phyloP scores from a whole-genome alignment of 2,888 invertebrate species.

The Mermis nigrescens region DNA sequence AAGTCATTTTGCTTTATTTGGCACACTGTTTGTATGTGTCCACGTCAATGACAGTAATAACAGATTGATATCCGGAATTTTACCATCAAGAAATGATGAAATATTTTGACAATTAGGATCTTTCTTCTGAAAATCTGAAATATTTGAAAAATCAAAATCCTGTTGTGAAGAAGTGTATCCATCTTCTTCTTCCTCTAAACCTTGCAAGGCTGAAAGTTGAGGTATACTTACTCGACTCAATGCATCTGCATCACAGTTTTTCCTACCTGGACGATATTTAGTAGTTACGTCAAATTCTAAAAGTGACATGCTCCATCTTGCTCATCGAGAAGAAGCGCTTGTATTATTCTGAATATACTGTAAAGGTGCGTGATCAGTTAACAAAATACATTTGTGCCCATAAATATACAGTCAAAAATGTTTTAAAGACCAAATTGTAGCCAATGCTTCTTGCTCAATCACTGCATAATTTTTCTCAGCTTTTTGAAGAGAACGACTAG shows the following conservation, averaged over 20 bases:
- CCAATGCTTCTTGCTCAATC: slow-evolving; percentile 19
- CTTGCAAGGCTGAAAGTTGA: background rate
- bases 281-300: slow-evolving; percentile 32
- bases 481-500: slow-evolving; percentile 18
- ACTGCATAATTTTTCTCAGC: no score
- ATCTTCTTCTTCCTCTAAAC: background rate
- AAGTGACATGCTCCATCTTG: slow-evolving; percentile 35
- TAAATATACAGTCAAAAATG: slow-evolving; percentile 13
- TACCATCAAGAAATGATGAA: no score
- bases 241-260: slow-evolving; percentile 33
- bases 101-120: no score
- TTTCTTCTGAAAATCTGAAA: background rate
- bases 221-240: no score
- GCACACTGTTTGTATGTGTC: no score
- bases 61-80: no score
- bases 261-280: slow-evolving; percentile 32
- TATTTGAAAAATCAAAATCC: no score
- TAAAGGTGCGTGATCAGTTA: slow-evolving; percentile 14
- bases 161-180: background rate
- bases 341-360: slow-evolving; percentile 16
- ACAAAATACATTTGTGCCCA: slow-evolving; percentile 7
- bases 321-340: slow-evolving; percentile 34
- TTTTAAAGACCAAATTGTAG: slow-evolving; percentile 15
- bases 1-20: no score
- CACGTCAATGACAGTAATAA: no score